Evolutionary conservation across 2,888 invertebrate genomes (phyloP), one percentile per base, ranked within the genome.

Genomic region (Acronicta leporina): DNA sequence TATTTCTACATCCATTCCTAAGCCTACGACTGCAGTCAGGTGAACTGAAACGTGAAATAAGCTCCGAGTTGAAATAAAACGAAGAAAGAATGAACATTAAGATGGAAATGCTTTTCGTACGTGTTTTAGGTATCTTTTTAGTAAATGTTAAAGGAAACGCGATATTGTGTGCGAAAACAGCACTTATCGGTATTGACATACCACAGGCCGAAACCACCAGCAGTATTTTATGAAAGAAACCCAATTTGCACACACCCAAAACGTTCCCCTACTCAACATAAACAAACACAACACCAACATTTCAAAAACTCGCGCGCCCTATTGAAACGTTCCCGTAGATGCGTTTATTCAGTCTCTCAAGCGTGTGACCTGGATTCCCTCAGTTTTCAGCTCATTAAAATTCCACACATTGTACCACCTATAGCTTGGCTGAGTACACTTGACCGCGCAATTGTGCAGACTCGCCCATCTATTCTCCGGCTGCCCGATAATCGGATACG

Each of bases 321-420:
- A 56, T 64, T 67, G 48, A 50, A 69, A 62, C 48, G 63, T 60
- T 11, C 33, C 11, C 33, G 11, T 33, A 54, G 49, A 61, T 52
- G 55, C 43, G 59, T 55, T 73, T 69, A 63, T 73, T 69, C 50
- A 65, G 54, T 41, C 50, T 49, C 48, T 58, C 47, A 42, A 52
- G 62, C 56, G 53, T 63, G 56, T 79, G 82, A 77, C 81, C 82
- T 73, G 72, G 72, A 68, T 80, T 65, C 61, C 25, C 51, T 33
- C 53, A 63, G 73, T 79, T 76, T 77, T 72, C 70, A 79, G 64
- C 59, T 77, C 76, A 80, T 83, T 79, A 78, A 72, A 80, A 80
- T 77, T 63, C 69, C 75, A 61, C 64, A 68, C 70, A 67, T 68
- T 68, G 63, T 67, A 47, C 43, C 49, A 58, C 66, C 70, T 66